Base-by-base conservation (phyloP, 2,797 vertebrate genomes). In the Intellagama lesueurii region DNA sequence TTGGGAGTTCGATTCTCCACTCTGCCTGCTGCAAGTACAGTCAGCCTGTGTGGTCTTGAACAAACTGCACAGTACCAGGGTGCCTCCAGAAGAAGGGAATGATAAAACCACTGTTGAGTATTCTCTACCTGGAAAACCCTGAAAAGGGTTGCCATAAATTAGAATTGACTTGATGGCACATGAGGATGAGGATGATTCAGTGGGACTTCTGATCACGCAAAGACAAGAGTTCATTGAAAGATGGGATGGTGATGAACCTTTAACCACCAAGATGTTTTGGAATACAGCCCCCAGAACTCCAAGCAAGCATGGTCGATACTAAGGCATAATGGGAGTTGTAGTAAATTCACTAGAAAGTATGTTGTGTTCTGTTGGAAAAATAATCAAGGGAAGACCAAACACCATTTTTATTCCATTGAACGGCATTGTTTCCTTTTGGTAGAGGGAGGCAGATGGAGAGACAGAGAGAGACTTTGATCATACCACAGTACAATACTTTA, bases 401-500 rank as follows among this genome's bases (percentile, higher is more conserved):
- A 19, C 30, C 5, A 12, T 77, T 47, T 82, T 72, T 86, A 52
- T 81, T 44, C 83, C 17, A 75, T 40, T 30, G 30, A 66, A 76
- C 49, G 40, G 22, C 64, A 14, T n/a, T 68, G 26, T 30, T 24
- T 30, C 9, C 30, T 76, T 83, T 83, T 4, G 32, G 5, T 16
- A 66, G 28, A 22, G 28, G 9, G 47, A 40, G 47, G 7, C 3
- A 79, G 28, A 47, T 40, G 40, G 52, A 56, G 14, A 16, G 7
- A 22, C 16, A 64, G 4, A 22, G 22, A 76, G 83, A 73, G 81
- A 86, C 90, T 89, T 40, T 79, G 87, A 89, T 90, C 12, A 44
- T 3, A 30, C 60, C 5, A 52, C 2, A 90, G 87, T 32, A 47
- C 56, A 81, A 89, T 47, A 35, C 70, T 96, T 90, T 40, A 28